phyloP scores from a whole-genome alignment of 2,113 vertebrate species.

The Lepus timidus region DNA sequence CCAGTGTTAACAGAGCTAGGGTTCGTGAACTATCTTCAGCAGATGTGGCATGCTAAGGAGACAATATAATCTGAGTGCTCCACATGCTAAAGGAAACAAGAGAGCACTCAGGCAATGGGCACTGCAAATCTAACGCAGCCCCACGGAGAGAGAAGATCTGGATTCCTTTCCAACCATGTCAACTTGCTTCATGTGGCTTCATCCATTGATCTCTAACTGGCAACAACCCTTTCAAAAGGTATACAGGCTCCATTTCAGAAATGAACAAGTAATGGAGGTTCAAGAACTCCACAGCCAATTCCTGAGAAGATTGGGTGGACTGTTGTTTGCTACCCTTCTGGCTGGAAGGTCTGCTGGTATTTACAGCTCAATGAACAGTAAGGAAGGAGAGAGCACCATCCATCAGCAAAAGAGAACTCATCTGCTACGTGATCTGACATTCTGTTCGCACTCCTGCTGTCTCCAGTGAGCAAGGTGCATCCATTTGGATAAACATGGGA shows the following conservation, averaged over 20 bases:
- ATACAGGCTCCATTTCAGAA: constrained; percentile 82
- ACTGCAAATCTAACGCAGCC: constrained; percentile 25
- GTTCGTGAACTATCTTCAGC: not conserved
- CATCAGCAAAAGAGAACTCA: constrained; percentile 80
- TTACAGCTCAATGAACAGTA: constrained; percentile 84
- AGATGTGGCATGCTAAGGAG: constrained; percentile 14
- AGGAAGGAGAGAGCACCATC: constrained; percentile 79
- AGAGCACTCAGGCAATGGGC: not conserved
- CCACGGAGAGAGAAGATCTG: constrained; percentile 32
- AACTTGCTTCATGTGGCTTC: constrained; percentile 65
- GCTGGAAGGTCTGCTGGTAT: constrained; percentile 84
- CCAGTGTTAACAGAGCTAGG: not conserved
- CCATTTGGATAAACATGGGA: constrained; percentile 72
- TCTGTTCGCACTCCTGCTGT: constrained; percentile 56
- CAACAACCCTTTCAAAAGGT: constrained; percentile 73
- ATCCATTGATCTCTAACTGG: constrained; percentile 75
- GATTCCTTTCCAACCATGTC: constrained; percentile 63
- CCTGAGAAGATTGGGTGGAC: constrained; percentile 68
- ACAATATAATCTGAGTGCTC: not conserved
- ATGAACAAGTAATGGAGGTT: constrained; percentile 79
- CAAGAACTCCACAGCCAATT: constrained; percentile 79
- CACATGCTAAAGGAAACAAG: not conserved
- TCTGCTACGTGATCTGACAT: constrained; percentile 79
- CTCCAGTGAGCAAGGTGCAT: constrained; percentile 73
- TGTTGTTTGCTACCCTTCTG: constrained; percentile 72